Conservation (phyloP, 2,888 invertebrate species). For the Drosophila histrio region DNA sequence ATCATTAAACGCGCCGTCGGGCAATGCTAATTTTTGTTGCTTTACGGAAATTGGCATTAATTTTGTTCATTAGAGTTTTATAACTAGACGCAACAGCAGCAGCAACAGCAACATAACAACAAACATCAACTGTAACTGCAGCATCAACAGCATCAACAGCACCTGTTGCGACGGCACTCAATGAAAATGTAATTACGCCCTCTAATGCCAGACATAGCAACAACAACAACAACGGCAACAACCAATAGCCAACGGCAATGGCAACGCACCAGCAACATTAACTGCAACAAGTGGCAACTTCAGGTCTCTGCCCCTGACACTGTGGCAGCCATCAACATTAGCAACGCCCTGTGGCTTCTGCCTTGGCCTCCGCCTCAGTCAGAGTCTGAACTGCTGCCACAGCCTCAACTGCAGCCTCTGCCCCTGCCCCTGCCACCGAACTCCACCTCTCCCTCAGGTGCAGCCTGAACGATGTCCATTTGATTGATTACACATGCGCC, state of each 20-base stretch:
- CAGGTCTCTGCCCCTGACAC: conserved; percentile 70
- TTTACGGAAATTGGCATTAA: conserved; percentile 63
- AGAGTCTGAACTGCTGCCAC: neutral
- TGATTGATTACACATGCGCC: conserved; percentile 71
- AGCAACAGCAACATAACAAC: conserved; percentile 9
- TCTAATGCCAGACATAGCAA: conserved; percentile 61
- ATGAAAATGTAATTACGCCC: conserved; percentile 79
- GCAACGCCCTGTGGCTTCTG: conserved; percentile 67
- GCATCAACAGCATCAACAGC: conserved; percentile 25
- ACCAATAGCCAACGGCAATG: conserved; percentile 25
- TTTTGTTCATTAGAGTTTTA: conserved; percentile 63
- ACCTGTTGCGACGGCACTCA: conserved; percentile 45
- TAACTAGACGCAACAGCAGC: conserved; percentile 30
- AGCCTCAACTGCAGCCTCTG: neutral
- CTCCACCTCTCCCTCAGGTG: conserved; percentile 5
- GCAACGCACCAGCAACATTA: conserved; percentile 21
- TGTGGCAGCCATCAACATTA: conserved; percentile 68
- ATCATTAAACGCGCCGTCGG: conserved; percentile 69
- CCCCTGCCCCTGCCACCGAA: neutral
- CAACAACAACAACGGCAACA: conserved; percentile 7
- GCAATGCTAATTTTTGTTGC: conserved; percentile 47
- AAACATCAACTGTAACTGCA: conserved; percentile 9
- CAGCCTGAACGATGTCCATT: conserved; percentile 52
- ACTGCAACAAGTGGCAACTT: conserved; percentile 51
- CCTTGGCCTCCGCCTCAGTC: conserved; percentile 41